These are phyloP conservation scores for Drosophila diplacantha DNA, from an alignment of 2,888 invertebrate genomes.

Conservation along the genomic window DNA sequence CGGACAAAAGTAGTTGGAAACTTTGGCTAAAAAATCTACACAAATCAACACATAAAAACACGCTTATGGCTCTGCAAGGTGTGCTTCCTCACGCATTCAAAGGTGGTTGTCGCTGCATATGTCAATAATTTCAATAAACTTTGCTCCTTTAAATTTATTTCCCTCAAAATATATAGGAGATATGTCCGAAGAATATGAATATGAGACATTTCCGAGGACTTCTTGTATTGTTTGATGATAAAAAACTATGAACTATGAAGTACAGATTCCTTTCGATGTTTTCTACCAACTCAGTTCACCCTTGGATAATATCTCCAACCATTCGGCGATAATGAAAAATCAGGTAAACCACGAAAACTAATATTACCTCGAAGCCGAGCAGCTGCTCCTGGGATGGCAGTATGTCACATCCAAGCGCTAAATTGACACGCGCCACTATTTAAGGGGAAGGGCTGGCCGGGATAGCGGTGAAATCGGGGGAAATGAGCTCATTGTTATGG, in stretches of 20 bases:
- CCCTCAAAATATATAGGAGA: not conserved
- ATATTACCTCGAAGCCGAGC: conserved; percentile 20
- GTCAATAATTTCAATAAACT: conserved; percentile 26
- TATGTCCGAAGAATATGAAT: not conserved
- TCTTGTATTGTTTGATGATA: not conserved
- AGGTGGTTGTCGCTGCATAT: conserved; percentile 12
- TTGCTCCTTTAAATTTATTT: not conserved
- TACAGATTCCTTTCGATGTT: not conserved
- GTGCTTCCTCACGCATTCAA: conserved; percentile 24
- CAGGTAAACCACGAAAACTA: conserved; percentile 23
- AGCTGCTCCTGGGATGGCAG: conserved; percentile 35
- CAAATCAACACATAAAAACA: too few species aligned
- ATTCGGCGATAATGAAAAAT: conserved; percentile 3
- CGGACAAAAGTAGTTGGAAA: conserved; percentile 33
- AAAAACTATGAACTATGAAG: not conserved
- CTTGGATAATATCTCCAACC: not conserved
- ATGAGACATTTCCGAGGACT: not conserved
- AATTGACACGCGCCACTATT: conserved; percentile 73
- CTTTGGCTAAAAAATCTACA: conserved; percentile 13
- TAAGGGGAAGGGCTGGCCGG: conserved; percentile 39
- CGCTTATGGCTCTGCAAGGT: conserved; percentile 9
- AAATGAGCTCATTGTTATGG: conserved; percentile 70
- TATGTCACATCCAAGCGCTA: conserved; percentile 51
- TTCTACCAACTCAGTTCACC: not conserved
- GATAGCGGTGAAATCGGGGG: conserved; percentile 9